A percentile compares a stretch with the other conserved stretches of the same genome.
Conservation (phyloP, 2,113 vertebrate species). For the Calyptommatus sinebrachiatus region DNA sequence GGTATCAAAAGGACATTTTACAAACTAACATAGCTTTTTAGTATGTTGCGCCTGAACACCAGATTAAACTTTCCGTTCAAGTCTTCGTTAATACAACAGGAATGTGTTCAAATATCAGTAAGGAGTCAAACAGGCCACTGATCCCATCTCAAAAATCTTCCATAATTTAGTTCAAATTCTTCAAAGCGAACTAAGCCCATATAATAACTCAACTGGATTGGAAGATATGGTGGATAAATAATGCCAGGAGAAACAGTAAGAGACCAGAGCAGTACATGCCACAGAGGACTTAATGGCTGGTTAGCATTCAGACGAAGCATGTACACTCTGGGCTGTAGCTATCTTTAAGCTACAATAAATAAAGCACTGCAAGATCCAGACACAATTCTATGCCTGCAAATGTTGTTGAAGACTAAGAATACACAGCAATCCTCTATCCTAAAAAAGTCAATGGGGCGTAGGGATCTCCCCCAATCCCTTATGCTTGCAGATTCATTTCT, state of each 20-base stretch:
- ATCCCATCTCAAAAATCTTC: constrained; percentile 70
- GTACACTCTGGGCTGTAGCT: constrained; percentile 40
- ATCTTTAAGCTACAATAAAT: constrained; percentile 28
- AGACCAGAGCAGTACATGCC: constrained; percentile 49
- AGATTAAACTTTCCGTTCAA: constrained; percentile 71
- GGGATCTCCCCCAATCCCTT: constrained; percentile 23
- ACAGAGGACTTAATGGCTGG: not conserved
- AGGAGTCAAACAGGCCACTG: constrained; percentile 61
- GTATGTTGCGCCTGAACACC: constrained; percentile 74
- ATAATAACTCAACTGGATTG: constrained; percentile 58
- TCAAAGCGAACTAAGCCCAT: constrained; percentile 64
- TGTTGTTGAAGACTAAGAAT: constrained; percentile 28
- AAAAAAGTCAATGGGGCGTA: constrained; percentile 14
- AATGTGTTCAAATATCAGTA: constrained; percentile 79
- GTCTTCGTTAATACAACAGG: constrained; percentile 71
- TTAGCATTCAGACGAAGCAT: constrained; percentile 25
- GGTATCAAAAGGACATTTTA: constrained; percentile 84
- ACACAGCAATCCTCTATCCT: not conserved
- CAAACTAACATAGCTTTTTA: constrained; percentile 78
- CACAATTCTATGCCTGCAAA: not conserved
- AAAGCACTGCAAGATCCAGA: constrained; percentile 19
- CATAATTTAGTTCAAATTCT: constrained; percentile 44
- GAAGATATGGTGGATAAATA: constrained; percentile 37
- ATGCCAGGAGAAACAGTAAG: constrained; percentile 40
- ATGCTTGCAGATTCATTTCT: constrained; percentile 33